Base-by-base conservation (phyloP, 2,888 invertebrate genomes). In the Lepidochitona cinerea region DNA sequence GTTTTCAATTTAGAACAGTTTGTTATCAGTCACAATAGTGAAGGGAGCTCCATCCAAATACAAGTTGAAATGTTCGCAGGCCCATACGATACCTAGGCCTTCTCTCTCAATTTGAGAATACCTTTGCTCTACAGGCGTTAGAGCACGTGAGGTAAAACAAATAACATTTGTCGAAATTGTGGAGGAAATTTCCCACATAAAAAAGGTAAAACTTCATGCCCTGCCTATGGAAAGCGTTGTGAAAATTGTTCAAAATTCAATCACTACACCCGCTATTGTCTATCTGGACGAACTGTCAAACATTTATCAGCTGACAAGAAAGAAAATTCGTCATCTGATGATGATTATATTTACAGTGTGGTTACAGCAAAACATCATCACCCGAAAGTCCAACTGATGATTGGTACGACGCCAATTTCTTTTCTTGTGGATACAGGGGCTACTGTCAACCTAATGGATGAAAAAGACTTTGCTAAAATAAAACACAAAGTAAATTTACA, bases 121-220 rank as follows among this genome's bases (percentile, higher is more conserved):
- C n/a, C n/a, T n/a, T n/a, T n/a, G n/a, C n/a, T n/a, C n/a, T n/a
- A n/a, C n/a, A n/a, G n/a, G n/a, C n/a, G n/a, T n/a, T n/a, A n/a
- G n/a, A n/a, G n/a, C n/a, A n/a, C n/a, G 14, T 59, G 4, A 14
- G 59, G 26, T 29, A 59, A 59, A 59, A 2, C 7, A 29, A 59
- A 59, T 59, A 59, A 59, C 59, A 59, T 59, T 59, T 59, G 66
- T 37, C 66, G 66, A 36, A 66, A 66, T 29, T 66, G 66, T 35
- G 35, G 66, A 36, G 66, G 66, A 37, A 35, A 66, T n/a, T 66
- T 4, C 37, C 35, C 66, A 26, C 59, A 59, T 4, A 59, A 59
- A 12, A 59, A 59, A 59, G 59, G 59, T 29, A 23, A 26, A 26
- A 59, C 23, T 29, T 59, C 26, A 23, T 59, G 59, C 26, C 59